These are phyloP conservation scores for Helostoma temminkii DNA, from an alignment of 2,797 vertebrate genomes.

Conservation along the genomic window DNA sequence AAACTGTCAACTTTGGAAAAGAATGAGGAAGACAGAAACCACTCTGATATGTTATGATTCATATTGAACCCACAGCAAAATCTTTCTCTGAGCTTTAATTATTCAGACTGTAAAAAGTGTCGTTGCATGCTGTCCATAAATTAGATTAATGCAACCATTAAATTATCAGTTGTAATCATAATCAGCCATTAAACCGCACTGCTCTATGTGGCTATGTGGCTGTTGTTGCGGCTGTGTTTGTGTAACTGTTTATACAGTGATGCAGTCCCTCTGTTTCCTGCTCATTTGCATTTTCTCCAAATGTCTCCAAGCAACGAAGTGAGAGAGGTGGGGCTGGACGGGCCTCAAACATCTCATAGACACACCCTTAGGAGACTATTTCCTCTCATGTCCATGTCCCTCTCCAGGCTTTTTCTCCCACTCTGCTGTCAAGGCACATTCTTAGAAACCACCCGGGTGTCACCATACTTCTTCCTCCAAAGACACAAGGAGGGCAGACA, in stretches of 20 bases:
- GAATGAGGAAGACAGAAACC: constrained; percentile 18
- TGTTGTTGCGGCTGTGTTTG: constrained; percentile 72
- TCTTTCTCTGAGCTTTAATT: constrained; percentile 78
- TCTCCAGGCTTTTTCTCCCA: constrained; percentile 55
- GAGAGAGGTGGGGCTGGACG: constrained; percentile 66
- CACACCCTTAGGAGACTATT: constrained; percentile 68
- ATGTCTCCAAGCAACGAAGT: constrained; percentile 80
- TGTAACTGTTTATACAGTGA: constrained; percentile 78
- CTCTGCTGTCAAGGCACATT: constrained; percentile 76
- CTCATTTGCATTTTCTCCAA: constrained; percentile 81
- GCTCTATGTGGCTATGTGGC: constrained; percentile 66
- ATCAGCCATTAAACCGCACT: constrained; percentile 79
- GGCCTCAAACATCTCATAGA: constrained; percentile 67
- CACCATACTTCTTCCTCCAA: constrained; percentile 79
- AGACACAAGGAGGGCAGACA: constrained; percentile 82
- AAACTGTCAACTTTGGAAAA: constrained; percentile 44
- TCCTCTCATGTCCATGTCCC: constrained; percentile 70
- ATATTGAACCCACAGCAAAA: constrained; percentile 55
- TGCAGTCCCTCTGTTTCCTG: constrained; percentile 67
- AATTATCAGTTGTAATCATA: constrained; percentile 81
- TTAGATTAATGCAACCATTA: constrained; percentile 80
- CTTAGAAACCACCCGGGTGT: constrained; percentile 79
- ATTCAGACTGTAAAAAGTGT: constrained; percentile 78
- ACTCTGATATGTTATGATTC: constrained; percentile 68
- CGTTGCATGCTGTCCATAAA: constrained; percentile 77